A percentile compares a stretch with the other conserved stretches of the same genome.
phyloP scores from a whole-genome alignment of 2,888 invertebrate species.

The Lasioglossum figueresi region DNA sequence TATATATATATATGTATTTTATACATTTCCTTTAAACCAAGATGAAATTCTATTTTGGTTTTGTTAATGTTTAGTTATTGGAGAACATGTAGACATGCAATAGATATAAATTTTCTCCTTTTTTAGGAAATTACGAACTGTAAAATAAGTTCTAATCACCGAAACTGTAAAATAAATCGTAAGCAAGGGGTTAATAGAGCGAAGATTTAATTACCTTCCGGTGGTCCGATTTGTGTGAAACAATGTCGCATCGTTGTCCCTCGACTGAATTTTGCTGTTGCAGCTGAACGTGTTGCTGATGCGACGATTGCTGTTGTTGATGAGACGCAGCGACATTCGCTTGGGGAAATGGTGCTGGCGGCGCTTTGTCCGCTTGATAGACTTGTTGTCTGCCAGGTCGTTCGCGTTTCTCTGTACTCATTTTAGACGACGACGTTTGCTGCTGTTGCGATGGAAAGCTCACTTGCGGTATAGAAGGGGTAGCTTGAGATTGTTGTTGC shows the following conservation, averaged over 20 bases:
- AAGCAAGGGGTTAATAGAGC: neutral
- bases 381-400: slow-evolving; percentile 81
- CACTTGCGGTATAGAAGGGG: slow-evolving; percentile 75
- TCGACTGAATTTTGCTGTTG: slow-evolving; percentile 79
- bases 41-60: no score
- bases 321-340: slow-evolving; percentile 77
- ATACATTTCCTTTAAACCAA: no score
- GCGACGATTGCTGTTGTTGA: slow-evolving; percentile 74
- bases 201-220: slow-evolving; percentile 72
- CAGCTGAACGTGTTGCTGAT: slow-evolving; percentile 75
- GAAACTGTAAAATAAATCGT: no score
- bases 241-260: slow-evolving; percentile 77
- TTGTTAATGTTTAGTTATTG: no score
- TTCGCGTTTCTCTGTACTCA: slow-evolving; percentile 81
- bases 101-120: no score
- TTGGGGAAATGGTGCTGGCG: slow-evolving; percentile 82
- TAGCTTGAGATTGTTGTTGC: slow-evolving; percentile 71
- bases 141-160: no score
- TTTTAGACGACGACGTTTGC: slow-evolving; percentile 76
- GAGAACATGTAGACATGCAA: no score
- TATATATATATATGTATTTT: no score
- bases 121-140: no score
- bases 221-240: slow-evolving; percentile 78
- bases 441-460: slow-evolving; percentile 71
- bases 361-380: slow-evolving; percentile 80